phyloP scores from a whole-genome alignment of 2,888 invertebrate species.

The Zygogramma bicolorata region DNA sequence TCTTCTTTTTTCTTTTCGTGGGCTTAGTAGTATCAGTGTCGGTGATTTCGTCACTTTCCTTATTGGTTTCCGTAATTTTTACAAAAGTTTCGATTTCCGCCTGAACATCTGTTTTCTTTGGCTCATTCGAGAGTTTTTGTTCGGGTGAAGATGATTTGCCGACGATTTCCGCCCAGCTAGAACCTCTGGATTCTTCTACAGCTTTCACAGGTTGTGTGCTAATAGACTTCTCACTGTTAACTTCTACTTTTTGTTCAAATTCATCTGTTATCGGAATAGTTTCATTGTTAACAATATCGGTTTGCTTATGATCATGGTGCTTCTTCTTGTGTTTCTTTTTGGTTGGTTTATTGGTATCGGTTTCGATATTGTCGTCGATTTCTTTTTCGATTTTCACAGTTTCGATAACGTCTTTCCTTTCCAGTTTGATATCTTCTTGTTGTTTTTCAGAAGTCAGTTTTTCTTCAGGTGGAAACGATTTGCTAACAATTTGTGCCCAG shows the following conservation, averaged over 20 bases:
- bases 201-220: neutral
- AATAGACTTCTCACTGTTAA: neutral
- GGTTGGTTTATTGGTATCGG: neutral
- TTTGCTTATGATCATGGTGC: no score
- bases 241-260: neutral
- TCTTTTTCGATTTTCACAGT: no score
- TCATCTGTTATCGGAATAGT: neutral
- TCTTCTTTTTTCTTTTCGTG: conserved; percentile 33
- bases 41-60: no score
- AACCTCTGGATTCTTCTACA: neutral
- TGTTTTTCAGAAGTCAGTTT: no score
- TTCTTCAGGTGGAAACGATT: neutral
- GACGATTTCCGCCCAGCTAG: neutral
- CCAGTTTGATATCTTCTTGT: no score
- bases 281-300: no score
- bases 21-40: conserved; percentile 22
- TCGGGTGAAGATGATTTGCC: neutral
- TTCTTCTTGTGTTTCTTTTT: neutral
- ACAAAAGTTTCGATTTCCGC: neutral
- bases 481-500: neutral
- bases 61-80: no score
- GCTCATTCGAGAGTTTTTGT: neutral
- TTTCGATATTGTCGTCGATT: no score
- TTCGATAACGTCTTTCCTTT: no score
- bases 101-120: neutral